A percentile compares a stretch with the other conserved stretches of the same genome.
Evolutionary conservation across 2,888 invertebrate genomes (phyloP).

Genomic region (Aplocera efformata): DNA sequence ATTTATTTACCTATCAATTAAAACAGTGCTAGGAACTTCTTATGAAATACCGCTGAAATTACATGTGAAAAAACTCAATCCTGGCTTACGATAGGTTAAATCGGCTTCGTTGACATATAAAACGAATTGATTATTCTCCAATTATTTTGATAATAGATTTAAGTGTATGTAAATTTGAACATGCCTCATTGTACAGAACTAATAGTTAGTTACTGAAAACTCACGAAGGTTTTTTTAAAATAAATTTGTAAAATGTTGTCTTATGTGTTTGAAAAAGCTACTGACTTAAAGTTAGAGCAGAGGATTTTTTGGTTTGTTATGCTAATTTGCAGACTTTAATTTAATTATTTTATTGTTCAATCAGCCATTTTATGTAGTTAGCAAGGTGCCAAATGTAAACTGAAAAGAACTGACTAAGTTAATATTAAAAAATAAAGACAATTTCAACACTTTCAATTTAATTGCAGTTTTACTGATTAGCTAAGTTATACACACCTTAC

Average conservation of each 20-base stretch:
- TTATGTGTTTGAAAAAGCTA: too few relatives aligned
- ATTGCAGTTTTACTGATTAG: not conserved
- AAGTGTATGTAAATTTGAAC: not conserved
- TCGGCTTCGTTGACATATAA: too few relatives aligned
- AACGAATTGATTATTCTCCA: constrained; percentile 5
- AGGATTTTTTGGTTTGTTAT: too few relatives aligned
- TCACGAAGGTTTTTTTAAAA: not conserved
- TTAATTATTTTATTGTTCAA: too few relatives aligned
- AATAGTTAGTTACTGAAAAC: not conserved
- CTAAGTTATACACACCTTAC: too few relatives aligned
- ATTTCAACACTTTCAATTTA: constrained; percentile 14
- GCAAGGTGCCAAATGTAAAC: constrained; percentile 77
- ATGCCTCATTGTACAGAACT: constrained; percentile 33
- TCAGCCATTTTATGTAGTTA: constrained; percentile 73
- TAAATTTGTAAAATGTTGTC: constrained; percentile 2
- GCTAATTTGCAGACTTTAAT: too few relatives aligned
- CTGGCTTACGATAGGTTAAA: too few relatives aligned
- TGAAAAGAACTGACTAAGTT: constrained; percentile 71
- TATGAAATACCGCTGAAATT: not conserved
- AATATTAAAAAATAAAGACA: constrained; percentile 34
- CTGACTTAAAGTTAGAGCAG: too few relatives aligned
- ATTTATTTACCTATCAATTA: too few relatives aligned
- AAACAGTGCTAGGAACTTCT: too few relatives aligned
- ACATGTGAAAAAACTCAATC: too few relatives aligned
- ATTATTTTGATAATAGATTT: constrained; percentile 9